Evolutionary conservation across 1,140 invertebrate species (phyloP), one percentile per base, ranked within the genome.

Genomic region (Apis dorsata): DNA sequence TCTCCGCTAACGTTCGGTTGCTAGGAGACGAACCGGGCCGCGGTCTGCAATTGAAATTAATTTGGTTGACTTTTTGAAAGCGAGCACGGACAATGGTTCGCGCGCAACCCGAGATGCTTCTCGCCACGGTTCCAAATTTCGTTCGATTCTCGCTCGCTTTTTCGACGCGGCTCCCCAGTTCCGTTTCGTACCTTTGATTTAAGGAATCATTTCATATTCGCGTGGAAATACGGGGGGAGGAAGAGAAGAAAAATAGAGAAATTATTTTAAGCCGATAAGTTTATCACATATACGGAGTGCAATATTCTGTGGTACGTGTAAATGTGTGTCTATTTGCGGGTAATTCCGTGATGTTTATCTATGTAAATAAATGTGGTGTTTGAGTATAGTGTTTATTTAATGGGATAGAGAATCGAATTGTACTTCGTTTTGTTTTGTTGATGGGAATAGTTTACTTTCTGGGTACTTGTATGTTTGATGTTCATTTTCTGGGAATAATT

Each of bases 31-130:
- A 17, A n/a, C 71, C 69, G 53, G 60, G 62, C 70, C 69, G 59
- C 79, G 59, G 59, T 81, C 60, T 66, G 79, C 21, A 63, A 74
- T 81, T 81, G 70, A 74, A 81, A 81, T 81, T 81, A 73, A 81
- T 81, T 74, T 81, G 59, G 28, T 44, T 44, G 79, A 75, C 59
- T 80, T 74, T 80, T 73, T 74, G 51, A 74, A 75, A 51, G 55
- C 60, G 12, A 28, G 28, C 28, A 44, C 55, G 69, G 49, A 75
- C 59, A 55, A 55, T 80, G 49, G 70, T 49, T 63, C 21, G 34
- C n/a, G 55, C 55, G 17, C 28, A 17, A 15, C 13, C 49, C 19
- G 17, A 66, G 75, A 21, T 75, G 57, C 24, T 62, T 73, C 49
- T 63, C 19, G 8, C 9, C n/a, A 17, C 12, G 2, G 7, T 5